Conservation (phyloP, 37 sponge, comb jelly and placozoan genomes). For the Petrosia ficiformis region DNA sequence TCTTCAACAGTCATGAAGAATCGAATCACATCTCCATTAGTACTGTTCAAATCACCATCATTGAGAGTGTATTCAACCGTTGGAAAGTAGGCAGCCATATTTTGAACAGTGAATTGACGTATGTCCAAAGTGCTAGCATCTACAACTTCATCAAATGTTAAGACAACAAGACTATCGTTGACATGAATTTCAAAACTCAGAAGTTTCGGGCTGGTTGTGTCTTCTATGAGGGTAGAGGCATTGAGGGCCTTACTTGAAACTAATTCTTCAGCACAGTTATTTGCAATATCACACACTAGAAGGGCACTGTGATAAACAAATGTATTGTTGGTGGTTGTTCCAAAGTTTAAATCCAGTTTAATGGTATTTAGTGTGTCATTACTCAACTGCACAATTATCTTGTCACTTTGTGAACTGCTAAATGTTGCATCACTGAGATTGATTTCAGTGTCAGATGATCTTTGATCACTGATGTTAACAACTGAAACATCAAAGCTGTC, state of each 20-base stretch:
- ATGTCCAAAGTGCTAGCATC: conserved; percentile 57
- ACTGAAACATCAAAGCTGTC: conserved; percentile 26
- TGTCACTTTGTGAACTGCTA: not conserved
- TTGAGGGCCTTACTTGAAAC: conserved; percentile 11
- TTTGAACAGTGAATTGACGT: conserved; percentile 60
- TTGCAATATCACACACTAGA: conserved; percentile 63
- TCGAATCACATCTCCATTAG: conserved; percentile 17
- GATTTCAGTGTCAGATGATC: conserved; percentile 1
- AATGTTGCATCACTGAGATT: not conserved
- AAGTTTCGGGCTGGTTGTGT: conserved; percentile 63
- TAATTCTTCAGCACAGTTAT: conserved; percentile 56
- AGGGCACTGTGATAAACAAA: conserved; percentile 19
- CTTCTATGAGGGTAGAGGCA: conserved; percentile 38
- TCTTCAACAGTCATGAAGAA: conserved; percentile 41
- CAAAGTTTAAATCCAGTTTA: conserved; percentile 53
- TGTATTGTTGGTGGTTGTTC: conserved; percentile 43
- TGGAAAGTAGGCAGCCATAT: conserved; percentile 41
- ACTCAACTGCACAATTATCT: not conserved
- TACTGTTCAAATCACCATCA: conserved; percentile 8
- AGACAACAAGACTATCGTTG: conserved; percentile 37
- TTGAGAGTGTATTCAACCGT: conserved; percentile 36
- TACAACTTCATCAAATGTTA: conserved; percentile 75
- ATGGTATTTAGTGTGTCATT: conserved; percentile 30
- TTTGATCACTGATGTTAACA: conserved; percentile 31
- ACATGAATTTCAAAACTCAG: conserved; percentile 61